Base-by-base conservation (phyloP, 1,140 invertebrate species). In the Temnothorax nylanderi region DNA sequence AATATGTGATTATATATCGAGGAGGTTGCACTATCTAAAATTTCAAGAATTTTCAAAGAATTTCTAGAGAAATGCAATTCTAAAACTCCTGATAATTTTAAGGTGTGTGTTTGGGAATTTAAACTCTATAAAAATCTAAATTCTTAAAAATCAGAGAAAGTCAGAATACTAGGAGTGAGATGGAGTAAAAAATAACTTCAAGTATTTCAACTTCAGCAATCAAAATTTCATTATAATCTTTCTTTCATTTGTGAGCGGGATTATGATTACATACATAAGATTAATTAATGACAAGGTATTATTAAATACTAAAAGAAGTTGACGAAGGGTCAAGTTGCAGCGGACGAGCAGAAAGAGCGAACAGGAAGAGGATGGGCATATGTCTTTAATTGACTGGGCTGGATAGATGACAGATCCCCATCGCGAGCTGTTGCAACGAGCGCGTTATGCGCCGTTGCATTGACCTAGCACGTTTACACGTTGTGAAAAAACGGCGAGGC, bases 341-440 rank as follows among this genome's bases (percentile, higher is more conserved):
- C 32, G 51, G 3, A 10, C 11, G 41, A 62, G 18, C 44, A 85
- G 34, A 78, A 86, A 51, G 56, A 51, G 56, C 32, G 56, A 88
- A 92, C 91, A 92, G 93, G 94, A 94, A 94, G 88, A 94, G 94
- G 94, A 94, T 94, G 92, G 93, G 93, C 92, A 91, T n/a, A 26
- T 89, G 89, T 90, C 89, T 92, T 88, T 92, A 92, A 93, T 94
- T 91, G 92, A 72, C 64, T 21, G 69, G 51, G 56, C 10, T 64
- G 56, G 7, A 26, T 74, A 74, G 56, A 65, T 16, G 69, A 82
- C 62, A 51, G 37, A 54, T 37, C 18, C 67, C 32, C 32, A 75
- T 32, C 60, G 13, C 32, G 4, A n/a, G 41, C n/a, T 41, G 37
- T 77, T 78, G 62, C 72, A 87, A 86, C n/a, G 32, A 81, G 16